Percentiles rank a stretch among this genome's conserved stretches.
phyloP scores from a whole-genome alignment of 2,888 invertebrate species.

The Drosophila eohydei region DNA sequence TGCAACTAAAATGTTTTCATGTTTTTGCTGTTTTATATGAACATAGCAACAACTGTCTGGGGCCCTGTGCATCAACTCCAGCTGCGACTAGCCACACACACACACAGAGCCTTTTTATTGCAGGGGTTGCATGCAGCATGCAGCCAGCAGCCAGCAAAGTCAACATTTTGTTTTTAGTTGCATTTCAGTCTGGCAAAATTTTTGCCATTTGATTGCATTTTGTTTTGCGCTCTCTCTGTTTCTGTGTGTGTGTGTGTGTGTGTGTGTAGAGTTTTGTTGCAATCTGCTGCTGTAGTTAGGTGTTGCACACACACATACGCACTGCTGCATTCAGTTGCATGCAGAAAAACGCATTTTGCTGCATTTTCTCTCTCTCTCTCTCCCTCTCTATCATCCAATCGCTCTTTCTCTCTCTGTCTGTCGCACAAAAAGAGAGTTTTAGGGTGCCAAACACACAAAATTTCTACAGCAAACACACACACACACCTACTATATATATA shows the following conservation, averaged over 20 bases:
- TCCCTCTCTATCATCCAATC: conserved; percentile 21
- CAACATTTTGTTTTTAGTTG: conserved; percentile 63
- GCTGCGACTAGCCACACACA: background rate
- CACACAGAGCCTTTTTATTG: background rate
- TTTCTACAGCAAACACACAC: conserved; percentile 7
- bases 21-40: conserved; percentile 75
- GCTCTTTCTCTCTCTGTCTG: conserved; percentile 37
- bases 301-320: conserved; percentile 41
- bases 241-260: background rate
- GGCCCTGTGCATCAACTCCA: conserved; percentile 26
- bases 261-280: conserved; percentile 63
- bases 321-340: conserved; percentile 19
- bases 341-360: conserved; percentile 71
- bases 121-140: conserved; percentile 34
- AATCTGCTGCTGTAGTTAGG: conserved; percentile 62
- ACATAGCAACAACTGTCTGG: conserved; percentile 55
- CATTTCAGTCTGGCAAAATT: conserved; percentile 75
- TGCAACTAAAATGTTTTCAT: conserved; percentile 76
- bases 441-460: conserved; percentile 41
- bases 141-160: conserved; percentile 11
- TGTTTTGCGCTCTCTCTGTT: conserved; percentile 40
- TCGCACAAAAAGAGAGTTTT: conserved; percentile 41
- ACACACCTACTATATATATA: conserved; percentile 13
- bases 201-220: conserved; percentile 78
- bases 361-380: conserved; percentile 54